Evolutionary conservation across 2,888 invertebrate species (phyloP).

Genomic region (Oxyteleia sp.): DNA sequence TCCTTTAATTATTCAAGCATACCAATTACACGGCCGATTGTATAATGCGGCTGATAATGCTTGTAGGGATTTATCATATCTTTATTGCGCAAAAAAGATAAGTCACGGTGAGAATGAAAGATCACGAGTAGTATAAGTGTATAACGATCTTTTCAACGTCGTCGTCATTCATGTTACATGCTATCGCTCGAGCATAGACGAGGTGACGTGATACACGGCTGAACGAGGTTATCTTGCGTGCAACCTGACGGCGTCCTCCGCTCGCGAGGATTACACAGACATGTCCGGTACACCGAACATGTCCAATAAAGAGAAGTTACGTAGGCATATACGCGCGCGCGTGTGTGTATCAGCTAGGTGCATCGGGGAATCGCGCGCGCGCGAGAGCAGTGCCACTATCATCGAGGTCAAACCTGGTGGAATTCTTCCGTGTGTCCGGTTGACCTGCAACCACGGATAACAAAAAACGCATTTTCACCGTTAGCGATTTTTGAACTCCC

Average conservation of each 20-base stretch:
- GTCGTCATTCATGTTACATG: slow-evolving; percentile 78
- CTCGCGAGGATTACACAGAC: slow-evolving; percentile 68
- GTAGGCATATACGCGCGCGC: slow-evolving; percentile 59
- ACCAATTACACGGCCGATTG: slow-evolving; percentile 46
- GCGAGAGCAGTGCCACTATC: slow-evolving; percentile 70
- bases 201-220: slow-evolving; percentile 79
- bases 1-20: slow-evolving; percentile 41
- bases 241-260: slow-evolving; percentile 74
- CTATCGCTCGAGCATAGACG: slow-evolving; percentile 78
- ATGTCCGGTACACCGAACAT: slow-evolving; percentile 72
- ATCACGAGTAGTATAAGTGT: slow-evolving; percentile 64
- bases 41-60: slow-evolving; percentile 47
- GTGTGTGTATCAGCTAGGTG: slow-evolving; percentile 66
- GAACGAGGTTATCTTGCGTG: slow-evolving; percentile 78
- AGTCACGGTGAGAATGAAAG: slow-evolving; percentile 68
- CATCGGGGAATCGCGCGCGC: slow-evolving; percentile 68
- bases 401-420: slow-evolving; percentile 69
- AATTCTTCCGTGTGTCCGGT: slow-evolving; percentile 70
- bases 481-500: slow-evolving; percentile 32
- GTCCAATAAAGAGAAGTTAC: slow-evolving; percentile 73
- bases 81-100: slow-evolving; percentile 57
- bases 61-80: slow-evolving; percentile 61
- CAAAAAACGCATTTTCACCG: slow-evolving; percentile 47
- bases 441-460: slow-evolving; percentile 69
- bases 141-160: slow-evolving; percentile 69